phyloP scores from a whole-genome alignment of 2,888 invertebrate species.

The Cyrtodaria siliqua region DNA sequence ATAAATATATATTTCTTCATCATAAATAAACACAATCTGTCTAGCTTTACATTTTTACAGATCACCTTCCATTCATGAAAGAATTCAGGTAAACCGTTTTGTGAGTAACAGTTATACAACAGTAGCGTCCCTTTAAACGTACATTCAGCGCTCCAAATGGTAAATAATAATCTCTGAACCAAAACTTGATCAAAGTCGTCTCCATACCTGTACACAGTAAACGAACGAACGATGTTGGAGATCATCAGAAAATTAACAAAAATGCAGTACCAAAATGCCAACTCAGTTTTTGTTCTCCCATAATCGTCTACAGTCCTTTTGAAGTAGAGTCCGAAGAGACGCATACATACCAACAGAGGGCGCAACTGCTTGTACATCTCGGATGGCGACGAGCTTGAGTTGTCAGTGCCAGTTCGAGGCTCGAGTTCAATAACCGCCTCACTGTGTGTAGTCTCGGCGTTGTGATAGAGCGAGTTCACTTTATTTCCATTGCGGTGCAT shows the following conservation, averaged over 20 bases:
- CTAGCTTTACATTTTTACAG: slow-evolving; percentile 50
- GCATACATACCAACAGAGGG: slow-evolving; percentile 55
- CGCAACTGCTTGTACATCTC: slow-evolving; percentile 49
- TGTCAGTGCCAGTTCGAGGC: not conserved
- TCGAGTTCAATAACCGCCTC: slow-evolving; percentile 24
- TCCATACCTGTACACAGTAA: slow-evolving; percentile 51
- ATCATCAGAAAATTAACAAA: slow-evolving; percentile 44
- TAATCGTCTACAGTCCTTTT: slow-evolving; percentile 28
- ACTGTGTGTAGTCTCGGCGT: not conserved
- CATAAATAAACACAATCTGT: slow-evolving; percentile 48
- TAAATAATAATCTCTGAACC: slow-evolving; percentile 69
- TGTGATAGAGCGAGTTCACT: too few species aligned
- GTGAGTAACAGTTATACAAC: slow-evolving; percentile 51
- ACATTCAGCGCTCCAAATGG: slow-evolving; percentile 67
- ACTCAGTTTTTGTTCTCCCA: slow-evolving; percentile 33
- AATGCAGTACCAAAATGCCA: slow-evolving; percentile 46
- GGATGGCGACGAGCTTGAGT: slow-evolving; percentile 28
- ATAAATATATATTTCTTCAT: slow-evolving; percentile 59
- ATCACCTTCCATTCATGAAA: slow-evolving; percentile 56
- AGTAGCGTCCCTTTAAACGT: slow-evolving; percentile 52
- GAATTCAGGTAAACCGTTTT: slow-evolving; percentile 58
- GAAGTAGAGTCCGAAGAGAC: slow-evolving; percentile 61
- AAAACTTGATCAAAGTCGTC: slow-evolving; percentile 62
- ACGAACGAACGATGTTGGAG: slow-evolving; percentile 51
- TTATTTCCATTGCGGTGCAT: too few species aligned